Percentiles rank a stretch among this genome's conserved stretches.
phyloP scores from a whole-genome alignment of 2,113 vertebrate species.

The Plestiodon gilberti region DNA sequence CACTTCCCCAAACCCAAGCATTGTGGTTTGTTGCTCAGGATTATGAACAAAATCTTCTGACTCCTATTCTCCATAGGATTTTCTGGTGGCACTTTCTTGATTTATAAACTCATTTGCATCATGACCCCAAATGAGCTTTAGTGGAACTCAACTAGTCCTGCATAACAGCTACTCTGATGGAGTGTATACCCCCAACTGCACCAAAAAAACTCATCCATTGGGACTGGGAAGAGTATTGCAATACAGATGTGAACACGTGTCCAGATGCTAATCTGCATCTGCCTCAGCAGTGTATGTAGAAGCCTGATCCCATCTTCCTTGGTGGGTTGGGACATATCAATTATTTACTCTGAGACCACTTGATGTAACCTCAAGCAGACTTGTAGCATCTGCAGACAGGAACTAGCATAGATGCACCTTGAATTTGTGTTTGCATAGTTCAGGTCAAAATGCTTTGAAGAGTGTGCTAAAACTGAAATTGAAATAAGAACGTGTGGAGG shows the following conservation, averaged over 20 bases:
- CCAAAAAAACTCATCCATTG: not conserved
- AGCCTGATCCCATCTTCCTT: not conserved
- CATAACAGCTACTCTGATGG: not conserved
- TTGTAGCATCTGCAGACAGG: not conserved
- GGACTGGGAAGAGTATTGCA: not conserved
- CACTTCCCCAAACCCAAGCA: not conserved
- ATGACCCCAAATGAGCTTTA: not conserved
- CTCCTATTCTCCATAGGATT: not conserved
- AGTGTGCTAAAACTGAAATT: not conserved
- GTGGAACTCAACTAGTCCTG: not conserved
- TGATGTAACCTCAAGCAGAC: not conserved
- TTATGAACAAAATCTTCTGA: not conserved
- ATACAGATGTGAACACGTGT: not conserved
- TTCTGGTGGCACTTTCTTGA: not conserved
- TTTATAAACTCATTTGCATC: not conserved
- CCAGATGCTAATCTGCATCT: not conserved
- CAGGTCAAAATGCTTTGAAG: not conserved
- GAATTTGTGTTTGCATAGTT: not conserved
- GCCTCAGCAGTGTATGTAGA: no score
- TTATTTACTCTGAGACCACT: not conserved
- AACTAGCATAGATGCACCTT: not conserved
- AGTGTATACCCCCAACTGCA: not conserved
- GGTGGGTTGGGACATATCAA: not conserved
- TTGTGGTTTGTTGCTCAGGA: not conserved
- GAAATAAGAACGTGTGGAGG: not conserved